Evolutionary conservation across 2,888 invertebrate genomes (phyloP).

Genomic region (Nasonovia ribisnigri): DNA sequence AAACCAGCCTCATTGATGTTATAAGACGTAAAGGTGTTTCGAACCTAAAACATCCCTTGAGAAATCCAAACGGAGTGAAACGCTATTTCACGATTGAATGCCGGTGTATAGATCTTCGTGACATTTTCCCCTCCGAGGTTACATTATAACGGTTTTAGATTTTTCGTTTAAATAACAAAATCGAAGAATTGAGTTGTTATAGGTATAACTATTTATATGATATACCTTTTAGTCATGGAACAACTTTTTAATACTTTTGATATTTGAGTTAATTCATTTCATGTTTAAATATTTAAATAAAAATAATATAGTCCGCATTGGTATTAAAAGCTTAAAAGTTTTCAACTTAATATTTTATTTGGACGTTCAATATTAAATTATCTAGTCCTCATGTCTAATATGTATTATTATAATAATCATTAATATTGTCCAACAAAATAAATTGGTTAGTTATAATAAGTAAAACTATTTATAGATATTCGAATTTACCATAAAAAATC

Average conservation of each 20-base stretch:
- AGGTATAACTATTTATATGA: too few relatives aligned
- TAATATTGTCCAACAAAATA: not conserved
- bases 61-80: conserved; percentile 43
- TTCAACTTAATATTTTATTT: not conserved
- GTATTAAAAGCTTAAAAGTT: not conserved
- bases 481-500: not conserved
- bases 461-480: not conserved
- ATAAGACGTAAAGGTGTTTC: not conserved
- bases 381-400: not conserved
- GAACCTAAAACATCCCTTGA: conserved; percentile 47
- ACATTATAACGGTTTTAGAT: conserved; percentile 4
- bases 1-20: not conserved
- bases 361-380: not conserved
- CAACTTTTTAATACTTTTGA: not conserved
- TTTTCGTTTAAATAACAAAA: not conserved
- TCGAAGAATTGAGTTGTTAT: not conserved
- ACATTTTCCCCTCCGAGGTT: conserved; percentile 23
- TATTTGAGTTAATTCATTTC: not conserved
- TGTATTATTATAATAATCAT: not conserved
- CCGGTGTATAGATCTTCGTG: conserved; percentile 29
- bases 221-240: not conserved
- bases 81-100: not conserved
- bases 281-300: not conserved
- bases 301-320: not conserved
- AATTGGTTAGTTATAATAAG: not conserved